Evolutionary conservation across 2,797 vertebrate genomes (phyloP), one percentile per base, ranked within the genome.

Genomic region (Vespertilio murinus): DNA sequence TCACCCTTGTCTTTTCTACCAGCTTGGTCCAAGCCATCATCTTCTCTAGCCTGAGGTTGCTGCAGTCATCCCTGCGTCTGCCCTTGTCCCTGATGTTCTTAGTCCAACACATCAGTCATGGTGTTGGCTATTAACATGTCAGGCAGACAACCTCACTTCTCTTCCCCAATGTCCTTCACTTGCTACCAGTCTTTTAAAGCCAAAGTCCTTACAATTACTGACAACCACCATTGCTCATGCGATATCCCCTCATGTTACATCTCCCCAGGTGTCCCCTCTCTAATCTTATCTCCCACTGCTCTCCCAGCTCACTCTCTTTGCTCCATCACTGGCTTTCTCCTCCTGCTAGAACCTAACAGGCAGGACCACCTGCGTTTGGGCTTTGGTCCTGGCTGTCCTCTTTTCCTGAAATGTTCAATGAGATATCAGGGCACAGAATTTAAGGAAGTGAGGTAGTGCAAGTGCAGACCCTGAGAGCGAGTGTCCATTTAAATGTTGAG

Each of bases 201-300:
- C 38, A 33, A 73, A 69, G 17, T 47, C 17, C 2, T 70, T 64
- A 20, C 14, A n/a, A 9, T 33, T 8, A 12, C 4, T 3, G 0
- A 38, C 20, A 89, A 11, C 35, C 23, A 25, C 17, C 20, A 90
- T 35, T 49, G 33, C 54, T 17, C 18, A 14, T 0, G 2, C 3
- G 67, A 64, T 22, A 18, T 42, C 1, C 10, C 35, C 8, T 3
- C 0, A 1, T 2, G 0, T 77, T 38, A 22, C 6, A 23, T 16
- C 28, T 83, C 89, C 74, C n/a, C 22, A 8, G 0, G 0, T 1
- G 0, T 59, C 23, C 17, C 3, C 18, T 25, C 35, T 85, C 92
- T 75, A 33, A 35, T 23, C 38, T 75, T 52, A 8, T 38, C 8
- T 71, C 30, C 9, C 28, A 38, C 49, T 9, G 14, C 28, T 23